Evolutionary conservation across 1,140 invertebrate species (phyloP), one percentile per base, ranked within the genome.

Genomic region (Musca vetustissima): DNA sequence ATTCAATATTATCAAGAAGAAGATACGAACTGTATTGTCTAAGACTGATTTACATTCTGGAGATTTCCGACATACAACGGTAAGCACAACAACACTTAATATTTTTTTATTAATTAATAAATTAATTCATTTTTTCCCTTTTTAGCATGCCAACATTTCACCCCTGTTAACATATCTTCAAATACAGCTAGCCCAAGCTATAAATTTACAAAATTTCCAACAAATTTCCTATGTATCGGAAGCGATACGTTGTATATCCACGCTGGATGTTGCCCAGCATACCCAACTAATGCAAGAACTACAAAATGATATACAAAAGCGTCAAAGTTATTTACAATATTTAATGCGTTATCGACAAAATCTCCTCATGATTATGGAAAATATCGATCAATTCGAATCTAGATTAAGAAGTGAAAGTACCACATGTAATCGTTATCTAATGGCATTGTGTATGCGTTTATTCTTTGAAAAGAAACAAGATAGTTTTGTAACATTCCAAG

Each of bases 1-100:
- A 8, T 96, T 97, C 78, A 84, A 88, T 64, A 93, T 95, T 84
- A 93, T 96, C 36, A 98, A 98, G 83, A 89, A 93, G 70, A 98
- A 98, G 81, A 85, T 99, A 47, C 87, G 97, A 49, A 87, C 94
- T 69, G 96, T 98, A 28, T 85, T 99, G 4, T 95, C 94, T 70
- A 93, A 90, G 67, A 89, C 91, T 6, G 92, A 94, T 77, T 82
- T 93, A 68, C 88, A 89, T 57, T 78, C 81, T 49, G 79, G 77
- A 0, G 81, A 83, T 70, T 82, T 83, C 47, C 67, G 81, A 7
- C 81, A 81, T 64, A 80, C 78, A 0, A 79, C 75, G 7, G 70
- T 73, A 71, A 73, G 69, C 52, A 69, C 3, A 28, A 43, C 11
- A 4, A 43, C 6, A 43, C 11, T 8, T 11, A 43, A 43, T 11